phyloP scores from a whole-genome alignment of 2,888 invertebrate genomes.

The Beris morrisii region DNA sequence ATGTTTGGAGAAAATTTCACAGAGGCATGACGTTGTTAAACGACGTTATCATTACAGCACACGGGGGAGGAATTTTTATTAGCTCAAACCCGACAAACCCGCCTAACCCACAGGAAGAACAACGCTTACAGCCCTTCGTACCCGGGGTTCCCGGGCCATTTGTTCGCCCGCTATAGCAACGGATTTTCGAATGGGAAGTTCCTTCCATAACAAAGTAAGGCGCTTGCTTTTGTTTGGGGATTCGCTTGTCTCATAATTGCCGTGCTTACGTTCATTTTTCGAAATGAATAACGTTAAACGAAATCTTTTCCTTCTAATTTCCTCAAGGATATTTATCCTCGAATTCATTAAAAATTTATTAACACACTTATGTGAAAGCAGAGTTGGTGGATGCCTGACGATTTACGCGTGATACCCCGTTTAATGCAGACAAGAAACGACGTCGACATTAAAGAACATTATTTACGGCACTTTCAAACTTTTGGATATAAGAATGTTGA shows the following conservation, averaged over 20 bases:
- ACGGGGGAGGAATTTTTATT: slow-evolving; percentile 24
- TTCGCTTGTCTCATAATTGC: slow-evolving; percentile 6
- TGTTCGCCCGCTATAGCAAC: too few relatives aligned
- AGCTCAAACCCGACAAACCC: slow-evolving; percentile 12
- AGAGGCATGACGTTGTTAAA: slow-evolving; percentile 26
- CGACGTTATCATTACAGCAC: slow-evolving; percentile 26
- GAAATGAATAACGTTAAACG: slow-evolving; percentile 9
- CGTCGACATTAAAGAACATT: too few relatives aligned
- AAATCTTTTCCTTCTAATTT: not conserved
- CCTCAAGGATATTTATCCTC: too few relatives aligned
- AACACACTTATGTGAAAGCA: too few relatives aligned
- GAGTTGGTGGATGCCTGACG: too few relatives aligned
- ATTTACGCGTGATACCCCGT: too few relatives aligned
- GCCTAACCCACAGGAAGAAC: not conserved
- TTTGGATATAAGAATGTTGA: too few relatives aligned
- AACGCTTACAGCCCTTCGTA: not conserved
- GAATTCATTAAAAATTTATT: too few relatives aligned
- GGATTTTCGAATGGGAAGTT: slow-evolving; percentile 3
- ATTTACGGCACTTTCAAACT: too few relatives aligned
- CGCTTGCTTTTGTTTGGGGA: slow-evolving; percentile 3
- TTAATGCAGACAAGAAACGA: too few relatives aligned
- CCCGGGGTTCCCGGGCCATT: too few relatives aligned
- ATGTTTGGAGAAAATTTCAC: slow-evolving; percentile 23
- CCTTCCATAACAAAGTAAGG: not conserved
- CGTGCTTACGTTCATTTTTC: slow-evolving; percentile 15